Evolutionary conservation across 1,140 invertebrate species (phyloP).

Genomic region (Agrilus planipennis): DNA sequence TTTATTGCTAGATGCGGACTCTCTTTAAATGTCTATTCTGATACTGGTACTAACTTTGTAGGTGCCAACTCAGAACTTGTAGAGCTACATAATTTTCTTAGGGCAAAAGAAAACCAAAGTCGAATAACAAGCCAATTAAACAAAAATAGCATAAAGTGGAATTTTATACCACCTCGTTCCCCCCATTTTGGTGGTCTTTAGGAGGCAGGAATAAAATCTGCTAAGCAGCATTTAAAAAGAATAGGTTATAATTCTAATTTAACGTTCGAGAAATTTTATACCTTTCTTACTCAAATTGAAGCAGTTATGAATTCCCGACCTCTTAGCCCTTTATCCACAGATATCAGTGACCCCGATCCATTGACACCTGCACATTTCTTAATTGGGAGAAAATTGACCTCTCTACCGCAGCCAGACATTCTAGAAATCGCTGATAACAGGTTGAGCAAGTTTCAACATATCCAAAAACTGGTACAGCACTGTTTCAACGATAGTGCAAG

Average conservation of each 20-base stretch:
- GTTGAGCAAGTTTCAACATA: background rate
- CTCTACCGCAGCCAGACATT: background rate
- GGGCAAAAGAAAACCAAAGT: background rate
- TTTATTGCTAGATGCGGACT: conserved; percentile 32
- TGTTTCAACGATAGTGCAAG: background rate
- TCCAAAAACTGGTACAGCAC: background rate
- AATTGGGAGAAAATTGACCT: background rate
- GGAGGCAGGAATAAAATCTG: background rate
- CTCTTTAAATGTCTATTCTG: conserved; percentile 25
- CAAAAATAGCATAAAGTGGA: background rate
- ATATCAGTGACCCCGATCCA: background rate
- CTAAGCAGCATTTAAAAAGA: background rate
- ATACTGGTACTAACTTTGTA: conserved; percentile 33
- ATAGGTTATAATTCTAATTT: background rate
- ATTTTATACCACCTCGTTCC: background rate
- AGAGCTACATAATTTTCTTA: background rate
- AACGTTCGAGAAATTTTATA: background rate
- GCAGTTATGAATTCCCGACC: background rate
- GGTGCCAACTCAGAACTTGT: conserved; percentile 2
- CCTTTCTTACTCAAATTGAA: background rate
- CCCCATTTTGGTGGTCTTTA: background rate
- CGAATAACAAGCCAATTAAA: background rate
- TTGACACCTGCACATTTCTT: background rate
- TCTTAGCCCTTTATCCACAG: background rate
- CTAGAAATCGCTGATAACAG: background rate